Evolutionary conservation across 1,140 invertebrate genomes (phyloP).

Genomic region (Atta cephalotes): DNA sequence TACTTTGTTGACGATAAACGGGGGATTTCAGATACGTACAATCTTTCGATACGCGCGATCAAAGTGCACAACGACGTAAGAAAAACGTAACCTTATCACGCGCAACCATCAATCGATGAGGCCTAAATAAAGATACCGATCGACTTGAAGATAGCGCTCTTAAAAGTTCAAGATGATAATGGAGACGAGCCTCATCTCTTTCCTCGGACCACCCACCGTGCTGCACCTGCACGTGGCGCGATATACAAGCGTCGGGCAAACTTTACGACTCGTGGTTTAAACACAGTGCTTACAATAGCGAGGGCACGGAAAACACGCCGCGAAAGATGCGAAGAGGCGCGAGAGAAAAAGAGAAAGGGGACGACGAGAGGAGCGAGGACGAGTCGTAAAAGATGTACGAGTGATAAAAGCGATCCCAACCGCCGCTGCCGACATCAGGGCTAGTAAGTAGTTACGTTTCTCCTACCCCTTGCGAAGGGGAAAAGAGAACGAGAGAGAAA

Average conservation of each 20-base stretch:
- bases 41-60: constrained; percentile 21
- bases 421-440: constrained; percentile 35
- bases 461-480: no score
- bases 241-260: constrained; percentile 33
- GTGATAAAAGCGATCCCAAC: constrained; percentile 78
- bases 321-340: constrained; percentile 9
- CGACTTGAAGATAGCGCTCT: not conserved
- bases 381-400: constrained; percentile 80
- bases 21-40: not conserved
- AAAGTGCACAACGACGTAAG: not conserved
- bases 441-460: constrained; percentile 19
- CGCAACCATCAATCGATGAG: not conserved
- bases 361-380: constrained; percentile 17
- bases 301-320: constrained; percentile 11
- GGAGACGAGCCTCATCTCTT: not conserved
- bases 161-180: not conserved
- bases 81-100: not conserved
- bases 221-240: constrained; percentile 49
- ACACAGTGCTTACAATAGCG: constrained; percentile 23
- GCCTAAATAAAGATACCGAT: constrained; percentile 32
- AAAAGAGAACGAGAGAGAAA: not conserved
- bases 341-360: not conserved
- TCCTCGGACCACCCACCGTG: constrained; percentile 26
- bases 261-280: constrained; percentile 57
- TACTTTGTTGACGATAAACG: not conserved